Base-by-base conservation (phyloP, 2,113 vertebrate species). In the Nibea albiflora region DNA sequence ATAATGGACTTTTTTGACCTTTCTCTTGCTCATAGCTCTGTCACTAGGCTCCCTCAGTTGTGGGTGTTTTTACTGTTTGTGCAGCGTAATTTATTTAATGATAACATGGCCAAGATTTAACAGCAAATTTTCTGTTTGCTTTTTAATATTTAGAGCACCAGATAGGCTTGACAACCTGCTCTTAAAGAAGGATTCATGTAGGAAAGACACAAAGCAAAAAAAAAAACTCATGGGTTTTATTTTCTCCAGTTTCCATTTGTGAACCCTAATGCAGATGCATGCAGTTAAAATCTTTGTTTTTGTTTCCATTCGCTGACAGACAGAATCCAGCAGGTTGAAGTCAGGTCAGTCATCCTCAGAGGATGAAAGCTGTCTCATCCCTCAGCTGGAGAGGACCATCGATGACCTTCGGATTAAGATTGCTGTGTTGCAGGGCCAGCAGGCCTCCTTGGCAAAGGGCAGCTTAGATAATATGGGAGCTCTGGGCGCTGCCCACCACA, bases 381-480 rank as follows among this genome's bases (percentile, higher is more conserved):
- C 96, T 82, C 95, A 95, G 83, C 96, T 99, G 87, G 96, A 98
- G 75, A 94, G 91, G 91, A 98, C 96, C 42, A 97, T 99, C 35
- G 95, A 96, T 77, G 96, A 98, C 85, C 92, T 99, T 81, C 95
- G 92, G 93, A 95, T 93, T 77, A 97, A 97, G 95, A 97, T 99
- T 60, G 95, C 95, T n/a, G 92, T 93, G 73, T 89, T 98, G 77
- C 96, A 98, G 90, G 95, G 94, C 85, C 95, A 96, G 28, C 95
- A 93, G 78, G 92, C 92, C 9, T 74, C 86, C 0, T 0, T 88
- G 47, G 95, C 94, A 6, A 85, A 83, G 31, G 89, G 78, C 78
- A 82, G 74, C 0, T 57, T 85, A 69, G 91, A 85, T 50, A 64
- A 76, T n/a, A 6, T 12, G 7, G 79, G 63, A 24, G 24, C 66